These are phyloP conservation scores for Epicauta chinensis DNA, from an alignment of 1,140 invertebrate genomes.

Conservation along the genomic window DNA sequence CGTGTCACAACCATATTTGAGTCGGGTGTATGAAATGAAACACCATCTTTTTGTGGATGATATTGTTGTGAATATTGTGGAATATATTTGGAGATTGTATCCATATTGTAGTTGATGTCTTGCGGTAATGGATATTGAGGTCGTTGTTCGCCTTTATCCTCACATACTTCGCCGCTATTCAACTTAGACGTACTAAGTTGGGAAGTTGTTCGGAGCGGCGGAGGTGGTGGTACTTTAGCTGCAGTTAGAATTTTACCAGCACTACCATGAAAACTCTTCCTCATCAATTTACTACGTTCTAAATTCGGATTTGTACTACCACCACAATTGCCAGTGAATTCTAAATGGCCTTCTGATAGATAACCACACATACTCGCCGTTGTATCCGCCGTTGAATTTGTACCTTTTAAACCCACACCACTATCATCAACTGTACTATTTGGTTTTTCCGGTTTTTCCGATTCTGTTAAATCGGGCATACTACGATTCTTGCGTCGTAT, in stretches of 20 bases:
- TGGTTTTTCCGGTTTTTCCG: conserved; percentile 45
- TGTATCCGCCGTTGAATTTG: conserved; percentile 25
- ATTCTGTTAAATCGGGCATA: conserved; percentile 83
- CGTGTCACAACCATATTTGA: conserved; percentile 63
- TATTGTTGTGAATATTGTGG: conserved; percentile 41
- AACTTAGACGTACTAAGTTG: conserved; percentile 67
- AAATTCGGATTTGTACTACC: conserved; percentile 71
- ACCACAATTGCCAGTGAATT: conserved; percentile 63
- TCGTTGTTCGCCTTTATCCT: conserved; percentile 49
- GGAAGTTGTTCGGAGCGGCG: conserved; percentile 78
- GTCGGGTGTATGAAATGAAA: conserved; percentile 54
- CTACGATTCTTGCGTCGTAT: conserved; percentile 83
- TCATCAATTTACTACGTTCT: conserved; percentile 79
- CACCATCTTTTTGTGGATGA: conserved; percentile 21
- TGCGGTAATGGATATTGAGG: conserved; percentile 44
- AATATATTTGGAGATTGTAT: conserved; percentile 45
- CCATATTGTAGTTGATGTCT: conserved; percentile 42
- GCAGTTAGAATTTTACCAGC: conserved; percentile 70
- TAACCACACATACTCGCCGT: conserved; percentile 65
- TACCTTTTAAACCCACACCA: conserved; percentile 57
- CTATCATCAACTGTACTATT: conserved; percentile 67
- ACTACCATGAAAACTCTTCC: conserved; percentile 82
- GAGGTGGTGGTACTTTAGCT: conserved; percentile 79
- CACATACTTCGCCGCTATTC: conserved; percentile 51
- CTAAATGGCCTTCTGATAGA: conserved; percentile 78